Conservation (phyloP, 2,888 invertebrate species). For the Callyntrura sp. region DNA sequence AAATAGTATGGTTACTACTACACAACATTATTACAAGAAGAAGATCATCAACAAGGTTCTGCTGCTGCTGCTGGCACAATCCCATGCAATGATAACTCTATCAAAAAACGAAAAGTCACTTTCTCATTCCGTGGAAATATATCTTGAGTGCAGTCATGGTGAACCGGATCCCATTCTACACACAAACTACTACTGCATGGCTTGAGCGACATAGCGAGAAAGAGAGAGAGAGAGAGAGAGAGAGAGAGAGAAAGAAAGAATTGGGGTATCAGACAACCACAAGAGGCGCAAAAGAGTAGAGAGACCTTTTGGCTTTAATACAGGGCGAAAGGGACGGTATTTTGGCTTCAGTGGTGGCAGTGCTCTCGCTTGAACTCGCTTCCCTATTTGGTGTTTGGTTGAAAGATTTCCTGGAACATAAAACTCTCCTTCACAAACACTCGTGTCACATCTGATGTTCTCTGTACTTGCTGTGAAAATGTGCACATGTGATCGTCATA, state of each 20-base stretch:
- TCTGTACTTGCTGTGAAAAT: slow-evolving; percentile 55
- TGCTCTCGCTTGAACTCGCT: slow-evolving; percentile 43
- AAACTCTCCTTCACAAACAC: slow-evolving; percentile 45
- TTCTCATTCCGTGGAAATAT: slow-evolving; percentile 76
- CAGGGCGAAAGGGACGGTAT: slow-evolving; percentile 31
- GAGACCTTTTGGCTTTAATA: slow-evolving; percentile 67
- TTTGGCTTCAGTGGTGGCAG: slow-evolving; percentile 38
- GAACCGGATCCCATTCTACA: slow-evolving; percentile 59
- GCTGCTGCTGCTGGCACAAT: slow-evolving; percentile 70
- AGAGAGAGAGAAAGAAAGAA: neutral
- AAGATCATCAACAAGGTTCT: slow-evolving; percentile 74
- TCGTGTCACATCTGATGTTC: slow-evolving; percentile 67
- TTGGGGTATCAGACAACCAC: slow-evolving; percentile 48
- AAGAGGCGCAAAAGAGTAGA: slow-evolving; percentile 61
- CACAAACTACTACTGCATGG: neutral
- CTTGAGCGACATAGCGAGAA: neutral
- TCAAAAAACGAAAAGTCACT: slow-evolving; percentile 78
- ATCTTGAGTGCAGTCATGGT: slow-evolving; percentile 76
- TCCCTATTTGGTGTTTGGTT: slow-evolving; percentile 66
- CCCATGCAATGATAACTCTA: slow-evolving; percentile 76
- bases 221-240: neutral
- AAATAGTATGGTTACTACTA: neutral
- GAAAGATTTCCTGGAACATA: slow-evolving; percentile 76
- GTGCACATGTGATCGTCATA: slow-evolving; percentile 75
- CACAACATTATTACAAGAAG: slow-evolving; percentile 69